Conservation (phyloP, 1,140 invertebrate genomes). For the Idris sp. region DNA sequence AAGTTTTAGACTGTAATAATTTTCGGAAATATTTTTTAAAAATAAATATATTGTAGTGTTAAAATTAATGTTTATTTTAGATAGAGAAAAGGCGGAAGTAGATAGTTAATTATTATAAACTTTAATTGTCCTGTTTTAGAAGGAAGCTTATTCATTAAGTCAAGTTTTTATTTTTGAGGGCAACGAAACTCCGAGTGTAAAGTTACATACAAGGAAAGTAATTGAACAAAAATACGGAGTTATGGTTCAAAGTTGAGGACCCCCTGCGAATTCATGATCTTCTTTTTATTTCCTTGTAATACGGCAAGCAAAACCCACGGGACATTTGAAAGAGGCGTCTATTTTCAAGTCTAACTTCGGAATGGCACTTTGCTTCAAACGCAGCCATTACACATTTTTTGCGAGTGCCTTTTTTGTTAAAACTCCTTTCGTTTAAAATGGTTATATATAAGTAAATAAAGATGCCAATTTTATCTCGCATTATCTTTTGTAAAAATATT, state of each 20-base stretch:
- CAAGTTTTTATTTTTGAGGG: too few species aligned
- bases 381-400: constrained; percentile 51
- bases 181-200: too few species aligned
- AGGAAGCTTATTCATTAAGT: too few species aligned
- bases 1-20: too few species aligned
- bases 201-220: constrained; percentile 8
- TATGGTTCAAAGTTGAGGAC: constrained; percentile 12
- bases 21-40: too few species aligned
- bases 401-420: constrained; percentile 28
- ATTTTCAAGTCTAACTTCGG: constrained; percentile 57
- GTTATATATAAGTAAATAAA: constrained; percentile 15
- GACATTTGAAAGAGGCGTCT: constrained; percentile 45
- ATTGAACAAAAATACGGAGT: constrained; percentile 23
- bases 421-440: constrained; percentile 30
- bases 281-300: constrained; percentile 36
- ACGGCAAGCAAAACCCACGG: constrained; percentile 31
- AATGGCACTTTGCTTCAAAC: constrained; percentile 55
- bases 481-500: too few species aligned
- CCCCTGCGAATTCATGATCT: constrained; percentile 35
- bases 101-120: too few species aligned
- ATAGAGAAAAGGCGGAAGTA: too few species aligned
- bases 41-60: too few species aligned
- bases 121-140: too few species aligned
- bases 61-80: too few species aligned
- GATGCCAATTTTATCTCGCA: too few species aligned